Evolutionary conservation across 2,888 invertebrate genomes (phyloP), one percentile per base, ranked within the genome.

Genomic region (Corythucha ciliata): DNA sequence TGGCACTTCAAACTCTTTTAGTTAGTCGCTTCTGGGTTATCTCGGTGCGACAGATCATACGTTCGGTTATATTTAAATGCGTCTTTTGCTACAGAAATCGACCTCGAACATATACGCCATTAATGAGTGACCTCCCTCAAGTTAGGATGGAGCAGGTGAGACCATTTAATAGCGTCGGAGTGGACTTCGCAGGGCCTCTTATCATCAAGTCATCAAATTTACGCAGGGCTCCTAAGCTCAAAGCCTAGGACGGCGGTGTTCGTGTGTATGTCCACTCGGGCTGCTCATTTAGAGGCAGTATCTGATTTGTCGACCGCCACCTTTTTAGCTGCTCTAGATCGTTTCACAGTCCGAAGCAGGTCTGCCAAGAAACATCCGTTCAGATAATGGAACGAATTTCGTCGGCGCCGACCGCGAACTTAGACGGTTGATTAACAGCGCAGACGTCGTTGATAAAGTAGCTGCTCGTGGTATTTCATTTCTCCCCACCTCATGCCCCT

Each of bases 341-440:
- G 65, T 39, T 67, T 67, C 44, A 51, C 63, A 0, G 53, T 62
- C 1, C 24, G 65, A 16, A 39, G 65, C n/a, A 36, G 67, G 65
- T 2, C 39, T 57, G 14, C 61, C 61, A 1, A 20, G 41, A 8
- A 51, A 61, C 1, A 57, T 68, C 0, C 62, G 56, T 40, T 63
- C 63, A 3, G 67, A 68, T 47, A 64, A 65, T 27, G 65, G 63
- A 1, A 63, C 63, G 1, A 67, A 65, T 51, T 67, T 66, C 47
- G 59, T 65, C 2, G 66, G 64, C 2, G 64, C 66, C 1, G 54
- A 56, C 29, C 48, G 39, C 10, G 40, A 57, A 20, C 57, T 2
- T 10, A n/a, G 8, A 5, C 5, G 16, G 2, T 44, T 27, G 29
- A 22, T 22, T 14, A 7, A 2, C 2, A 16, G 14, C 7, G 8